These are phyloP conservation scores for Lasaia peninsularis DNA, from an alignment of 1,140 invertebrate species.

Conservation along the genomic window DNA sequence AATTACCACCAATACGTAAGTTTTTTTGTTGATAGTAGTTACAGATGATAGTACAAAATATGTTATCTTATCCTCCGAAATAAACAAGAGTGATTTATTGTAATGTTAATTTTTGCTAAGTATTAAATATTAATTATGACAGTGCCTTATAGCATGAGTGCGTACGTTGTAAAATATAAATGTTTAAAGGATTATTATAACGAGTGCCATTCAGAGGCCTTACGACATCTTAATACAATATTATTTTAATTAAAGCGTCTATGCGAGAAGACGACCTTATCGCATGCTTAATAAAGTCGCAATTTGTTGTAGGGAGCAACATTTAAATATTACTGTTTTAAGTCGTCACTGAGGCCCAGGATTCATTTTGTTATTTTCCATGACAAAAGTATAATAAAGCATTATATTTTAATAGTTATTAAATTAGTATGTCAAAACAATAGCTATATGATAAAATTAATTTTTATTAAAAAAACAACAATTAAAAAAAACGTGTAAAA, in stretches of 20 bases:
- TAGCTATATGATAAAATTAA: no score
- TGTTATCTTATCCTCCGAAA: not conserved
- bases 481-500: no score
- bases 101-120: conserved; percentile 13
- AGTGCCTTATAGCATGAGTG: conserved; percentile 12
- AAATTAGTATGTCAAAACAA: no score
- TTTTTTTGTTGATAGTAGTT: not conserved
- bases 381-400: not conserved
- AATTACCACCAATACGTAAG: not conserved
- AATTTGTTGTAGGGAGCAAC: no score
- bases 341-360: no score
- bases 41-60: conserved; percentile 1
- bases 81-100: conserved; percentile 1
- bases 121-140: conserved; percentile 6
- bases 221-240: no score
- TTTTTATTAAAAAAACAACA: no score
- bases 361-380: not conserved
- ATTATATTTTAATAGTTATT: not conserved
- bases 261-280: no score
- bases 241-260: no score
- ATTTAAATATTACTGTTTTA: no score
- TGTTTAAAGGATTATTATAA: not conserved
- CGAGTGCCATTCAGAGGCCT: not conserved
- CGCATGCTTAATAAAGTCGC: no score
- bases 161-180: conserved; percentile 4